These are phyloP conservation scores for Limnephilus auricula DNA, from an alignment of 2,888 invertebrate genomes.

Conservation along the genomic window DNA sequence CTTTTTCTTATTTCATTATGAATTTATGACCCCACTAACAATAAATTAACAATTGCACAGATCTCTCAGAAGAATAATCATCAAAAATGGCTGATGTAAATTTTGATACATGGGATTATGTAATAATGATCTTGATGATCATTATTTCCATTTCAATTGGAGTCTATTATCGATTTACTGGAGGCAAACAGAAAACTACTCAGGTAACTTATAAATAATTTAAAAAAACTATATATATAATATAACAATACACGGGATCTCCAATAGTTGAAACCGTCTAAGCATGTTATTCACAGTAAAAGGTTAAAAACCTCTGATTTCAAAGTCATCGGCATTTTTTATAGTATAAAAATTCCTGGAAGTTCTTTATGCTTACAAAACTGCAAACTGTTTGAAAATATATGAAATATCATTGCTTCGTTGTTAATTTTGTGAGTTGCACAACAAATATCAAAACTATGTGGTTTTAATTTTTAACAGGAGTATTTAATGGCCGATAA, in stretches of 20 bases:
- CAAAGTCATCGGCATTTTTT: neutral
- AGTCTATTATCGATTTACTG: conserved; percentile 90
- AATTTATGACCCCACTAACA: neutral
- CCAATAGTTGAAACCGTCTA: no score
- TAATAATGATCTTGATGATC: conserved; percentile 85
- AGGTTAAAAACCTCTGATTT: neutral
- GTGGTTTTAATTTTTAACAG: conserved; percentile 72
- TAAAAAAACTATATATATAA: no score
- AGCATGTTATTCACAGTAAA: no score
- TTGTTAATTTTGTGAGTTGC: neutral
- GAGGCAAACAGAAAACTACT: conserved; percentile 90
- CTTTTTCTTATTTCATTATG: no score
- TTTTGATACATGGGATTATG: conserved; percentile 86
- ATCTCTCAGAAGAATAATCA: neutral
- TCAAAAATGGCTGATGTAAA: conserved; percentile 45
- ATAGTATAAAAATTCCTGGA: neutral
- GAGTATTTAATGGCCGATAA: conserved; percentile 91
- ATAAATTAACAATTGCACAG: neutral
- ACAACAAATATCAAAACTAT: neutral
- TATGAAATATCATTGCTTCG: neutral
- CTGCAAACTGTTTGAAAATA: neutral
- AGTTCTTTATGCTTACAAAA: neutral
- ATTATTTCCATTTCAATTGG: conserved; percentile 87
- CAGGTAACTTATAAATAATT: conserved; percentile 75
- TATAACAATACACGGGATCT: no score